Evolutionary conservation across 2,797 vertebrate species (phyloP).

Genomic region (Lateolabrax maculatus): DNA sequence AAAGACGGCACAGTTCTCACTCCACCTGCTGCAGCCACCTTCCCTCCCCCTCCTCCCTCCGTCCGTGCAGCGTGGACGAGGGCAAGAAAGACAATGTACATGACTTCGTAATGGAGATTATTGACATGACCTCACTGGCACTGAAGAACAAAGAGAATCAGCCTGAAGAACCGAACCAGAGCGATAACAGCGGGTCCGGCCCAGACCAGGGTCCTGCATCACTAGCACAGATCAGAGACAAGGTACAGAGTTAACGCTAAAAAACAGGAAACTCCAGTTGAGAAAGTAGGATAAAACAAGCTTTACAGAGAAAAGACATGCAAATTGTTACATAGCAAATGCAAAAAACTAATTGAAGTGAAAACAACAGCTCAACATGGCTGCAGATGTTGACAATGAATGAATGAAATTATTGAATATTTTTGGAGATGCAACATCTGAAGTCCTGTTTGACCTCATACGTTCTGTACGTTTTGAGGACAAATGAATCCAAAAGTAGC

Average conservation of each 20-base stretch:
- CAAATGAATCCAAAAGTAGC: constrained; percentile 48
- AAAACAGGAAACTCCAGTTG: neutral
- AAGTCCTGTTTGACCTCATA: constrained; percentile 31
- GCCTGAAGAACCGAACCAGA: constrained; percentile 72
- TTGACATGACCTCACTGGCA: constrained; percentile 93
- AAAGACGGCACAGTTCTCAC: constrained; percentile 46
- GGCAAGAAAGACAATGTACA: constrained; percentile 85
- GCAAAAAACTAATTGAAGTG: neutral
- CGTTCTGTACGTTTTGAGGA: constrained; percentile 26
- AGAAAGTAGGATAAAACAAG: neutral
- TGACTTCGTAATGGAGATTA: constrained; percentile 95
- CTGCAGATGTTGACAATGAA: constrained; percentile 5
- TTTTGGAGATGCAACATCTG: neutral
- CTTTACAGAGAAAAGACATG: neutral
- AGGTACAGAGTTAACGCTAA: constrained; percentile 70
- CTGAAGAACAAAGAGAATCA: constrained; percentile 90
- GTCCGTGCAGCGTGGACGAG: constrained; percentile 12
- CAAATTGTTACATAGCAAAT: neutral
- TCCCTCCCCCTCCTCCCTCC: constrained; percentile 47
- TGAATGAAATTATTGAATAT: neutral
- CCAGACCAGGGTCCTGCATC: constrained; percentile 76
- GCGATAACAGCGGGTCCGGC: constrained; percentile 56
- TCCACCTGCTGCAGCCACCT: constrained; percentile 80
- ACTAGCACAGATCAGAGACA: constrained; percentile 92
- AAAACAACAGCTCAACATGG: neutral